A percentile compares a stretch with the other conserved stretches of the same genome.
These are phyloP conservation scores for Drosophila ustulata DNA, from an alignment of 2,888 invertebrate genomes.

Conservation along the genomic window DNA sequence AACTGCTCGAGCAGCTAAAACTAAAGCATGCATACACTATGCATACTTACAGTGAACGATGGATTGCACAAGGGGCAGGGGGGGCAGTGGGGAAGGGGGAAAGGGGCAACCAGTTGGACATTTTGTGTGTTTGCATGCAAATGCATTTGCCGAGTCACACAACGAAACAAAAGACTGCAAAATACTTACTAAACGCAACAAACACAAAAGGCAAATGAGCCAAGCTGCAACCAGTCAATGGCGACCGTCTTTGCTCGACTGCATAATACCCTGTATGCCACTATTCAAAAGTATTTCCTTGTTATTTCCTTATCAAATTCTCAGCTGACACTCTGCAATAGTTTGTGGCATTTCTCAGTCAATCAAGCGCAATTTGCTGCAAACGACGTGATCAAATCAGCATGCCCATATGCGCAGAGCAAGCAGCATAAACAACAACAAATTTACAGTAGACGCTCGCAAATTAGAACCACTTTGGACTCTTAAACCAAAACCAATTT, in stretches of 20 bases:
- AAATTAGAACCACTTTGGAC: too few relatives aligned
- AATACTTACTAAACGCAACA: conserved; percentile 62
- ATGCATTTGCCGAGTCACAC: conserved; percentile 51
- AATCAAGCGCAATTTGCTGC: neutral
- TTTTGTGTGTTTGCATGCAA: conserved; percentile 45
- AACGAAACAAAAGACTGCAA: conserved; percentile 50
- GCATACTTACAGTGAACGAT: conserved; percentile 48
- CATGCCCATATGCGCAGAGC: conserved; percentile 9
- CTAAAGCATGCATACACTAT: conserved; percentile 69
- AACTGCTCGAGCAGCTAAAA: conserved; percentile 61
- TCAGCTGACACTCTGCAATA: too few relatives aligned
- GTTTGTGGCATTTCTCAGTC: too few relatives aligned
- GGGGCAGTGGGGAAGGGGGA: neutral
- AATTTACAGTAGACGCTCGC: too few relatives aligned
- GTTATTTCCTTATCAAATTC: too few relatives aligned
- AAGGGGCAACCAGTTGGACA: conserved; percentile 11
- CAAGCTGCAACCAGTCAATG: neutral
- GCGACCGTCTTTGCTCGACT: neutral
- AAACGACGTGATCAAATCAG: neutral
- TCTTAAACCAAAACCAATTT: too few relatives aligned
- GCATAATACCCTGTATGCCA: conserved; percentile 11
- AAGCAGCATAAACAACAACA: neutral
- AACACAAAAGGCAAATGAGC: conserved; percentile 30
- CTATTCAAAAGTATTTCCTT: neutral
- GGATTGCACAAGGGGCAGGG: neutral